phyloP scores from a whole-genome alignment of 64 coral and sea anemone genomes.

The Actinia tenebrosa region DNA sequence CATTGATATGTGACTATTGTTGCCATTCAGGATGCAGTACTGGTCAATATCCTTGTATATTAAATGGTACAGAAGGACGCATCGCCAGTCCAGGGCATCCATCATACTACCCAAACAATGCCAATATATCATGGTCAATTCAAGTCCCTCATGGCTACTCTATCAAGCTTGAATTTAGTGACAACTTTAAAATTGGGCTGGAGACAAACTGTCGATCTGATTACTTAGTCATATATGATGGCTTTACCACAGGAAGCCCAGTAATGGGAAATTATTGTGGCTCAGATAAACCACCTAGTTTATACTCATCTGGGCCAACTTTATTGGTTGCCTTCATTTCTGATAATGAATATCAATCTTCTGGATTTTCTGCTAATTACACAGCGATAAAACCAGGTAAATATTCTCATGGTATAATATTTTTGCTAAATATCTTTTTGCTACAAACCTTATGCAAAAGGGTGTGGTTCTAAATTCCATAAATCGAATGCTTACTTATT shows the following conservation, averaged over 20 bases:
- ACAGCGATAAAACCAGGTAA: slow-evolving; percentile 13
- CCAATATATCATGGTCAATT: neutral
- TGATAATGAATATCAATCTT: neutral
- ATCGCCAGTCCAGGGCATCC: neutral
- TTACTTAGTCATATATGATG: slow-evolving; percentile 11
- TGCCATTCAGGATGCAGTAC: neutral
- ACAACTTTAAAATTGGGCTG: neutral
- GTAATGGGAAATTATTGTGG: slow-evolving; percentile 18
- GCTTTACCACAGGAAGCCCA: neutral
- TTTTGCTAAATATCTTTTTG: too few species aligned
- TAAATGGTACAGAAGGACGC: neutral
- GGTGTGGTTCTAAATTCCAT: too few species aligned
- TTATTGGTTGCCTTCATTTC: slow-evolving; percentile 10
- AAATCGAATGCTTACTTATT: too few species aligned
- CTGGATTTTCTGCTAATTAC: slow-evolving; percentile 2
- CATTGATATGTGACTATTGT: neutral
- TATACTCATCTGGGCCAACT: neutral
- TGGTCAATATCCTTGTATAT: slow-evolving; percentile 1
- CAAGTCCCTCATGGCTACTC: neutral
- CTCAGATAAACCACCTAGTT: neutral
- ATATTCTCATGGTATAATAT: neutral
- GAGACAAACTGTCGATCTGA: neutral
- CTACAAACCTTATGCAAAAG: too few species aligned
- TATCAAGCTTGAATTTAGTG: neutral
- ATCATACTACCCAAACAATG: neutral